phyloP scores from a whole-genome alignment of 2,888 invertebrate species.

The Platerodrilus igneus region DNA sequence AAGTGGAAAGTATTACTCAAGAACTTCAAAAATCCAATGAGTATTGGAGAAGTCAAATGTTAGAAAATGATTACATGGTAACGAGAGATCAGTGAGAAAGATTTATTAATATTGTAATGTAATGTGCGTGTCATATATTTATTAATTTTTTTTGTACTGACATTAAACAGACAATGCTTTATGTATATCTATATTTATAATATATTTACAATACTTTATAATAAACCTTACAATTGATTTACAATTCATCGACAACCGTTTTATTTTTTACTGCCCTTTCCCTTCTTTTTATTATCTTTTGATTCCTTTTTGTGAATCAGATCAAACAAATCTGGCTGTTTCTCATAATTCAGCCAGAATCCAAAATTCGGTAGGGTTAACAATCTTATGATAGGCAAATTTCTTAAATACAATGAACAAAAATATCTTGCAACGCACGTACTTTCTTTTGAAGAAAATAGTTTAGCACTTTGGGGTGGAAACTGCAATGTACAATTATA shows the following conservation, averaged over 20 bases:
- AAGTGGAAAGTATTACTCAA: constrained; percentile 32
- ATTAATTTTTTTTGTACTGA: constrained; percentile 8
- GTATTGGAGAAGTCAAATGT: constrained; percentile 33
- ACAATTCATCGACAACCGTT: no score
- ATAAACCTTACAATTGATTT: no score
- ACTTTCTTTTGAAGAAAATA: constrained; percentile 40
- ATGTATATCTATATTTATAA: constrained; percentile 9
- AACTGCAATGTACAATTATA: constrained; percentile 34
- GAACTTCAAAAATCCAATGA: constrained; percentile 31
- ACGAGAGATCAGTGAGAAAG: constrained; percentile 22
- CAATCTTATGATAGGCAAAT: constrained; percentile 42
- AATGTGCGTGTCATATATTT: constrained; percentile 1
- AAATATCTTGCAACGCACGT: constrained; percentile 39
- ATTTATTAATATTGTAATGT: constrained; percentile 8
- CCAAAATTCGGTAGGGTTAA: constrained; percentile 43
- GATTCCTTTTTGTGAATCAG: constrained; percentile 17
- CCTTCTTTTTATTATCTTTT: constrained; percentile 28
- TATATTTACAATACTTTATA: constrained; percentile 1
- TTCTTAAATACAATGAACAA: constrained; percentile 41
- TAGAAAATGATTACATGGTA: constrained; percentile 30
- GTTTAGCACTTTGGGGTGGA: constrained; percentile 38
- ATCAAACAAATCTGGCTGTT: constrained; percentile 30
- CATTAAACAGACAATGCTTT: constrained; percentile 10
- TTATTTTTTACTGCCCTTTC: no score
- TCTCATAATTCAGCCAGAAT: constrained; percentile 35